Evolutionary conservation across 2,888 invertebrate genomes (phyloP), one percentile per base, ranked within the genome.

Genomic region (Hemaris fuciformis): DNA sequence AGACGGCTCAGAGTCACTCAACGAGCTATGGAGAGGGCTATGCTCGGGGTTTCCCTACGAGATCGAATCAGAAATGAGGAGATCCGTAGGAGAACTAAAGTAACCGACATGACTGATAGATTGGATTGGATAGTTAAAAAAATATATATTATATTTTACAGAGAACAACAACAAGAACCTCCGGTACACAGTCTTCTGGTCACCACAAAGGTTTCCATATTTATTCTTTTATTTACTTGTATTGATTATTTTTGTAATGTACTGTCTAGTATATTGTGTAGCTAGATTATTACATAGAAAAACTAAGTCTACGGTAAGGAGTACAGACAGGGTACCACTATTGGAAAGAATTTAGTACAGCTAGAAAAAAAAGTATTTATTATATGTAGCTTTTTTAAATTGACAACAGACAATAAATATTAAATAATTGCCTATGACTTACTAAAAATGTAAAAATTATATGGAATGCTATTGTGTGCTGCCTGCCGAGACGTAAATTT

Each of bases 101-200:
- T n/a, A n/a, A n/a, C n/a, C n/a, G n/a, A n/a, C n/a, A n/a, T n/a
- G n/a, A n/a, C n/a, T n/a, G n/a, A n/a, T n/a, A n/a, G n/a, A n/a
- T n/a, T n/a, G n/a, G n/a, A n/a, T n/a, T n/a, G 18, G 7, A 4
- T 43, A 7, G 5, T 1, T n/a, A 7, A 48, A 20, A 7, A 27
- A 18, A 20, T 8, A 46, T 20, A 22, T 57, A 73, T 63, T 68
- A 77, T 70, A n/a, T n/a, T n/a, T 94, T 94, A 59, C 90, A 96
- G 96, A 95, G 80, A 90, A 91, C 68, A 85, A 91, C 68, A 85
- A 93, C 65, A 92, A 93, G 68, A 84, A 88, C 34, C 72, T 96
- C 70, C 92, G 93, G 59, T 97, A 96, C 83, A 94, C 95, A n/a
- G 95, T 97, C 38, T 91, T 97, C 62, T 97, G 97, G 97, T 94